Evolutionary conservation across 2,113 vertebrate species (phyloP).

Genomic region (Anguilla rostrata): DNA sequence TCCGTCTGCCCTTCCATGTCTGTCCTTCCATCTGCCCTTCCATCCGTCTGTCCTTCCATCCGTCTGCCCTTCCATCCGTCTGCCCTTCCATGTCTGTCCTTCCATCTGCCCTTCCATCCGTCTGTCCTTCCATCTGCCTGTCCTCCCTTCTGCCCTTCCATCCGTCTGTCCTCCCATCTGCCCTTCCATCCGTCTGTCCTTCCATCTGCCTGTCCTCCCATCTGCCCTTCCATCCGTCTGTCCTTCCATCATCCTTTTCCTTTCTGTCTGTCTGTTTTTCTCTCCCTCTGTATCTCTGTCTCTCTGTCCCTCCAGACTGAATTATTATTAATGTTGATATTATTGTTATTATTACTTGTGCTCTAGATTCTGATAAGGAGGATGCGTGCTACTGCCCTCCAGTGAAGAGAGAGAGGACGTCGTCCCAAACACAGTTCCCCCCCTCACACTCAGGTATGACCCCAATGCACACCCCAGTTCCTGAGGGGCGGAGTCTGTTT

Average conservation of each 20-base stretch:
- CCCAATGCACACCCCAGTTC: neutral
- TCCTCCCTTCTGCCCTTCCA: too few relatives aligned
- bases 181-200: neutral
- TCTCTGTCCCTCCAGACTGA: too few relatives aligned
- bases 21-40: neutral
- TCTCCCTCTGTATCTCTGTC: neutral
- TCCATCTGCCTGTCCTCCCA: too few relatives aligned
- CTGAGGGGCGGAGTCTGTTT: too few relatives aligned
- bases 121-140: too few relatives aligned
- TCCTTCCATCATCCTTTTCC: neutral
- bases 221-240: neutral
- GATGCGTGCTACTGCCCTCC: constrained; percentile 91
- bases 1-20: neutral
- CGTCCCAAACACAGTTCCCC: constrained; percentile 87
- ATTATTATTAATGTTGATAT: neutral
- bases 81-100: neutral
- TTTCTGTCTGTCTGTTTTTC: neutral
- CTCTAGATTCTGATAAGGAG: constrained; percentile 89
- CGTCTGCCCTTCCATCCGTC: too few relatives aligned
- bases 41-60: too few relatives aligned
- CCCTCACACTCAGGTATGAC: constrained; percentile 88
- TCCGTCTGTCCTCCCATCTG: too few relatives aligned
- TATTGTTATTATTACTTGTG: neutral
- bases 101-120: neutral
- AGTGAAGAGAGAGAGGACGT: constrained; percentile 91